These are phyloP conservation scores for Epicauta chinensis DNA, from an alignment of 1,140 invertebrate genomes.

Conservation along the genomic window DNA sequence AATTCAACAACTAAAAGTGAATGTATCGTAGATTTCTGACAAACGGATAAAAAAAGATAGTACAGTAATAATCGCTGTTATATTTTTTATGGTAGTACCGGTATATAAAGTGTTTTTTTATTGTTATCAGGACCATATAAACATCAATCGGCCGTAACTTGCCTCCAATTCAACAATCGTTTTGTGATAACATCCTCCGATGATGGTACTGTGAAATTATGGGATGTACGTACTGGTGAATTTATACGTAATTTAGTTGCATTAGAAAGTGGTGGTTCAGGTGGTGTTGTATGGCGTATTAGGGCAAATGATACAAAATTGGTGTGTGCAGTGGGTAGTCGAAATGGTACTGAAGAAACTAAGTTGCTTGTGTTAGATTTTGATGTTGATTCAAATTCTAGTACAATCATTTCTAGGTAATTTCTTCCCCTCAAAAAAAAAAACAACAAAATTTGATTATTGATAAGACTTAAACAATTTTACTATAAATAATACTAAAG, in stretches of 20 bases:
- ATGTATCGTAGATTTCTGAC: no score
- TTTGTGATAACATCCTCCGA: slow-evolving; percentile 99
- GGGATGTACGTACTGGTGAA: slow-evolving; percentile 93
- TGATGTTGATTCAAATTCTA: slow-evolving; percentile 62
- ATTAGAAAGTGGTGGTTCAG: slow-evolving; percentile 89
- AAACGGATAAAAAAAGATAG: no score
- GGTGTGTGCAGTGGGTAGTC: slow-evolving; percentile 95
- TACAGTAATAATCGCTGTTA: no score
- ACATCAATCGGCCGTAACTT: slow-evolving; percentile 97
- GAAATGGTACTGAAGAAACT: slow-evolving; percentile 98
- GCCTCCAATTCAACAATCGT: slow-evolving; percentile 93
- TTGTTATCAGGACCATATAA: slow-evolving; percentile 74
- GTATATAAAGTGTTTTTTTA: slow-evolving; percentile 1
- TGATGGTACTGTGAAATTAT: slow-evolving; percentile 98
- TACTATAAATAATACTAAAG: slow-evolving; percentile 11
- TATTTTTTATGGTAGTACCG: neutral
- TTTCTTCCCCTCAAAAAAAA: neutral
- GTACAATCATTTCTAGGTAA: slow-evolving; percentile 23
- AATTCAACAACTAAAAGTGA: no score
- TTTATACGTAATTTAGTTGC: slow-evolving; percentile 95
- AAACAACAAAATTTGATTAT: no score
- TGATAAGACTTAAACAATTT: neutral
- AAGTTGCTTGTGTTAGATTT: slow-evolving; percentile 97
- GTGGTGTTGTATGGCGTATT: slow-evolving; percentile 98
- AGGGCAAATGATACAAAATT: slow-evolving; percentile 93